These are phyloP conservation scores for Dendrocincla tyrannina DNA, from an alignment of 2,797 vertebrate genomes.

Conservation along the genomic window DNA sequence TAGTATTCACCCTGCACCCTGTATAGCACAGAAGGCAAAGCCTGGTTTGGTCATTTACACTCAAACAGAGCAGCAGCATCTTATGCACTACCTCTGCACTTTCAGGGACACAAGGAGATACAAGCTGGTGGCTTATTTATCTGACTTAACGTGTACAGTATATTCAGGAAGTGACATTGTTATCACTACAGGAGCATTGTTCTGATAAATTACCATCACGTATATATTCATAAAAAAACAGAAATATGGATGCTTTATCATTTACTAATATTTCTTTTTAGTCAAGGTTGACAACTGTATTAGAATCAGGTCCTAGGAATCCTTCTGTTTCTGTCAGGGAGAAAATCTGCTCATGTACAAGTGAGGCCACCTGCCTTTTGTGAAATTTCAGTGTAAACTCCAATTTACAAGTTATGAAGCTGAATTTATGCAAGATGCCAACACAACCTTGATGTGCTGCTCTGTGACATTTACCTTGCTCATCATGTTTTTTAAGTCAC, in stretches of 20 bases:
- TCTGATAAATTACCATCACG: not conserved
- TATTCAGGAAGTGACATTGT: not conserved
- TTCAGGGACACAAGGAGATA: not conserved
- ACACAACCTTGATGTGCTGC: not conserved
- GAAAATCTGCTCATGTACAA: not conserved
- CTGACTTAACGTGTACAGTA: not conserved
- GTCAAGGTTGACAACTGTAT: not conserved
- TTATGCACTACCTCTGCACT: not conserved
- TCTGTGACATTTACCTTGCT: not conserved
- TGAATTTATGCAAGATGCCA: not conserved
- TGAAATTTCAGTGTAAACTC: not conserved
- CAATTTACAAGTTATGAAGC: not conserved
- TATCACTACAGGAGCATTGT: not conserved
- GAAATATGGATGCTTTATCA: not conserved
- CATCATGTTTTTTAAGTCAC: not conserved
- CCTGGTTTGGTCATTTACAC: not conserved
- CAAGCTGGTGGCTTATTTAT: not conserved
- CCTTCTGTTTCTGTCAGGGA: not conserved
- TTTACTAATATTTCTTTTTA: not conserved
- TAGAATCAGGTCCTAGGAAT: not conserved
- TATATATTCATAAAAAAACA: not conserved
- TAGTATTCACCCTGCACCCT: not conserved
- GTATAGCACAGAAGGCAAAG: not conserved
- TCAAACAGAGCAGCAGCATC: not conserved
- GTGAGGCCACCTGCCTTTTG: not conserved